phyloP scores from a whole-genome alignment of 2,888 invertebrate genomes.

The Hermodice carunculata region DNA sequence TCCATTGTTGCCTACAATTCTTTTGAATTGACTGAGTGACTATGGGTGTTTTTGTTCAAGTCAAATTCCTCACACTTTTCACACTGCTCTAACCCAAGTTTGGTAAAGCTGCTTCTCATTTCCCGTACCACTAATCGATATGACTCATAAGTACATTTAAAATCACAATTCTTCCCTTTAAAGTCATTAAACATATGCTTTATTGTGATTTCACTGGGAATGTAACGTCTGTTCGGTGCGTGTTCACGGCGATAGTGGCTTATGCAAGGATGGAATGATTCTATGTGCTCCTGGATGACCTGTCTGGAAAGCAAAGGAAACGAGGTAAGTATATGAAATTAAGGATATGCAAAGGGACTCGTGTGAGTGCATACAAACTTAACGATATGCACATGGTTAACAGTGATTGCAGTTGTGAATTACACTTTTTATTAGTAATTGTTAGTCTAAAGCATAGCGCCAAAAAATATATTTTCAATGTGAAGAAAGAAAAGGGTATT shows the following conservation, averaged over 20 bases:
- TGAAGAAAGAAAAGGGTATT: no score
- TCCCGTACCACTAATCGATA: conserved; percentile 16
- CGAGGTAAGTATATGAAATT: no score
- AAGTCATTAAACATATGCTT: conserved; percentile 22
- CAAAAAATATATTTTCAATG: no score
- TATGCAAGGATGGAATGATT: conserved; percentile 25
- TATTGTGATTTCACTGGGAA: conserved; percentile 26
- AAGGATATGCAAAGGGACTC: no score
- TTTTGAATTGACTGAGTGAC: neutral
- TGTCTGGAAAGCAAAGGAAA: no score
- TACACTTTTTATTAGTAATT: no score
- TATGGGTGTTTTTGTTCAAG: neutral
- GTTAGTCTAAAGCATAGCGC: no score
- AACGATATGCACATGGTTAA: conserved; percentile 6
- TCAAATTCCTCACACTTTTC: conserved; percentile 20
- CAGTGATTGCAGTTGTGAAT: no score
- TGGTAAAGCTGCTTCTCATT: conserved; percentile 32
- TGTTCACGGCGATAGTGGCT: conserved; percentile 31
- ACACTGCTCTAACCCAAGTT: conserved; percentile 31
- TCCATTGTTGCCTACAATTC: no score
- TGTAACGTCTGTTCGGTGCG: conserved; percentile 26
- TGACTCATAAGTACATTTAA: conserved; percentile 14
- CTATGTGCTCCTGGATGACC: conserved; percentile 26
- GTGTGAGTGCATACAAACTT: no score
- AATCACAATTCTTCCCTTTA: neutral